Percentiles rank a stretch among this genome's conserved stretches.
Evolutionary conservation across 2,888 invertebrate genomes (phyloP).

Genomic region (Drosophila setosimentum): DNA sequence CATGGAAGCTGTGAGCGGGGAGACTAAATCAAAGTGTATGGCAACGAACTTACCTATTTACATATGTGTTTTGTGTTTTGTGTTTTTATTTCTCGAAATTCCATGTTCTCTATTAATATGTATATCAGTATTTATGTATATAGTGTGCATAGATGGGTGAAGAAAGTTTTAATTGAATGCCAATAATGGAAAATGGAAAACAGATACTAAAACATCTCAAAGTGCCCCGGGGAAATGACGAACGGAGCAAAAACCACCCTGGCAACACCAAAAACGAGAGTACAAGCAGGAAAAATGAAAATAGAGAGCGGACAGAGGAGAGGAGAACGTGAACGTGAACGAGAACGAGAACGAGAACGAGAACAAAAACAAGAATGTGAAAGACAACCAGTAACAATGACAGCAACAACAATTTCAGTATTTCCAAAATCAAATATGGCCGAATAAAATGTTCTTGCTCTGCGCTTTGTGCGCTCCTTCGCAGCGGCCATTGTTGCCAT

Average conservation of each 20-base stretch:
- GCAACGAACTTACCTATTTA: neutral
- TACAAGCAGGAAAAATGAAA: constrained; percentile 18
- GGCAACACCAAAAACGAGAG: constrained; percentile 20
- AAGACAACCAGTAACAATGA: constrained; percentile 36
- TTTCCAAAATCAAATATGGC: constrained; percentile 83
- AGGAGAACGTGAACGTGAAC: constrained; percentile 7
- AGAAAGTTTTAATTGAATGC: constrained; percentile 31
- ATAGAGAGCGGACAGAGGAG: constrained; percentile 3
- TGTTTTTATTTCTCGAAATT: neutral
- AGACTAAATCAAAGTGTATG: constrained; percentile 16
- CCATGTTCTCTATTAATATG: neutral
- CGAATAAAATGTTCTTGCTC: constrained; percentile 73
- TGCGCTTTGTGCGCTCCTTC: constrained; percentile 71
- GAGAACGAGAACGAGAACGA: neutral
- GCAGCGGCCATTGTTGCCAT: constrained; percentile 77
- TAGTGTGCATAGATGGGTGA: constrained; percentile 11
- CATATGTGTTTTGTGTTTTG: neutral
- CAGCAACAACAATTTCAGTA: constrained; percentile 65
- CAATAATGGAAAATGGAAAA: constrained; percentile 55
- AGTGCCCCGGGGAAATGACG: constrained; percentile 22
- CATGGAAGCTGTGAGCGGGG: constrained; percentile 14
- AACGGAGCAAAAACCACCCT: constrained; percentile 63
- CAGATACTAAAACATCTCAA: constrained; percentile 43
- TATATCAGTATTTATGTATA: neutral
- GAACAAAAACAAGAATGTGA: constrained; percentile 16